Evolutionary conservation across 2,113 vertebrate species (phyloP).

Genomic region (Beaufortia kweichowensis): DNA sequence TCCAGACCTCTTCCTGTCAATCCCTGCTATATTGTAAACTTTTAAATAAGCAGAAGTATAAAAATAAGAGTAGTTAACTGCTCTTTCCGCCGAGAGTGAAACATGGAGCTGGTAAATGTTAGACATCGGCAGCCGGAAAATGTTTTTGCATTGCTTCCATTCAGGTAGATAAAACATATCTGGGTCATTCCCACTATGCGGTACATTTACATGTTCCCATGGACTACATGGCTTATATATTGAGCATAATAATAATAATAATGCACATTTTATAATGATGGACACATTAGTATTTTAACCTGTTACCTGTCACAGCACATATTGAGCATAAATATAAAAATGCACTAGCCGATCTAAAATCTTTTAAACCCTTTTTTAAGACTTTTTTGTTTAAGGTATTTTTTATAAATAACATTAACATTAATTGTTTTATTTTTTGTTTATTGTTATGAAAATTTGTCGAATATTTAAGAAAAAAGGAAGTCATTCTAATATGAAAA

Average conservation of each 20-base stretch:
- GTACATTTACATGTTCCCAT: not conserved
- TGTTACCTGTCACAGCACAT: too few relatives aligned
- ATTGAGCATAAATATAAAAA: too few relatives aligned
- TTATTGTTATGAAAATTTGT: too few relatives aligned
- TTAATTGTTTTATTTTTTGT: not conserved
- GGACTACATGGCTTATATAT: not conserved
- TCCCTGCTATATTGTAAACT: slow-evolving; percentile 27
- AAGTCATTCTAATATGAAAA: too few relatives aligned
- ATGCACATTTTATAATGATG: too few relatives aligned
- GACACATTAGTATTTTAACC: not conserved
- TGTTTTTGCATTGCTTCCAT: not conserved
- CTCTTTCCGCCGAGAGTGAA: not conserved
- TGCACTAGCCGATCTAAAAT: too few relatives aligned
- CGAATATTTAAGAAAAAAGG: too few relatives aligned
- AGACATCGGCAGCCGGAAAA: not conserved
- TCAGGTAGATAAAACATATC: slow-evolving; percentile 2
- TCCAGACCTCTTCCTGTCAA: slow-evolving; percentile 15
- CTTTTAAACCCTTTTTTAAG: too few relatives aligned
- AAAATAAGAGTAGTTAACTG: slow-evolving; percentile 19
- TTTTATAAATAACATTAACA: not conserved
- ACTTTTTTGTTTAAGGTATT: too few relatives aligned
- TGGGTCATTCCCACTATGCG: slow-evolving; percentile 19
- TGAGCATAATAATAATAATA: not conserved
- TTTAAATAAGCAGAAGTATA: slow-evolving; percentile 20
- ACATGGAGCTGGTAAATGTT: not conserved